Base-by-base conservation (phyloP, 1,140 invertebrate genomes). In the Orchesella cincta region DNA sequence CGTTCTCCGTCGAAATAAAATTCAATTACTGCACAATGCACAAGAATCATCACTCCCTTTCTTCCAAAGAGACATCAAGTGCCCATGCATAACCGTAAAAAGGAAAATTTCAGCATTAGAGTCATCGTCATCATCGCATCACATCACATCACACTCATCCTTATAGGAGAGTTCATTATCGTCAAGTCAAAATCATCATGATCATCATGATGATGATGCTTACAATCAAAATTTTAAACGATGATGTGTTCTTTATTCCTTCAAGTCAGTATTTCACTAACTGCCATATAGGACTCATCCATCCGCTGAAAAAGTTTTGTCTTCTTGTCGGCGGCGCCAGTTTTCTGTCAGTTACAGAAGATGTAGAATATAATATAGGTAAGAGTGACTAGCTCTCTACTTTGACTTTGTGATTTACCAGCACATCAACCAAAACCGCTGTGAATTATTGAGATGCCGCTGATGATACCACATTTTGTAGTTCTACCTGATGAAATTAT, bases 1-100 rank as follows among this genome's bases (percentile, higher is more conserved):
- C 54, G 54, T 57, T 57, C 54, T 57, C 54, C 54, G 12, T 14
- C 52, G 23, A 57, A 67, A 31, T 29, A 67, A 33, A 67, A 67
- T 67, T 67, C 62, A 67, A 67, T 67, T 67, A 67, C n/a, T 2
- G 62, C 23, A 67, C 28, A 29, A 31, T 67, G 62, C 62, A 67
- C 3, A 67, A 67, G 23, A 67, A 67, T 14, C 54, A 62, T 33
- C 62, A 67, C 28, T 67, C 39, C 39, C 31, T 67, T 67, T 8
- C 62, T 33, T 57, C 54, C 54, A 57, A 57, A 57, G 39, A 46
- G 54, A 57, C 54, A 57, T 57, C 54, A 57, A 57, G 54, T n/a
- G 26, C 23, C 54, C 54, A 57, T n/a, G 54, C 54, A 16, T 57
- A 57, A 57, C 54, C 54, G 54, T 57, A 57, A 57, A 57, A 57